Evolutionary conservation across 2,797 vertebrate genomes (phyloP).

Genomic region (Tragopan temminckii): DNA sequence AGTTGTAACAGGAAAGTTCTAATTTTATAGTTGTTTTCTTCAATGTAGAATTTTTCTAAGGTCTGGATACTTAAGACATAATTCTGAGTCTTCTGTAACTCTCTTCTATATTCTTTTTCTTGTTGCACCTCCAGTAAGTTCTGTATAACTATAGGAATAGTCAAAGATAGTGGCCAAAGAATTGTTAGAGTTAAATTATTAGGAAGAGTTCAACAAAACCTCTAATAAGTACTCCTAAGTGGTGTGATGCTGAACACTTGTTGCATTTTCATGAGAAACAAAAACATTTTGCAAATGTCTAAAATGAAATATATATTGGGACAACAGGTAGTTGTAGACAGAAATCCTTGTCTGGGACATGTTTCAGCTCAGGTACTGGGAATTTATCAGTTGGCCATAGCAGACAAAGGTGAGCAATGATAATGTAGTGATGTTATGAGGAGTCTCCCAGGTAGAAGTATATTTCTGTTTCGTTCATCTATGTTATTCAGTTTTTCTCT

Average conservation of each 20-base stretch:
- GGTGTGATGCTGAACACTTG: background rate
- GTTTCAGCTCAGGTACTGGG: background rate
- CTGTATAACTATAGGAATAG: background rate
- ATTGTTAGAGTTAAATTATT: background rate
- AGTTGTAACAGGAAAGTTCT: background rate
- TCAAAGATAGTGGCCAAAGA: background rate
- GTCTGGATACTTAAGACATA: rapidly evolving
- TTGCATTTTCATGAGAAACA: background rate
- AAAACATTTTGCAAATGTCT: background rate
- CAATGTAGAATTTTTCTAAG: background rate
- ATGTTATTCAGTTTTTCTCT: background rate
- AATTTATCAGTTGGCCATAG: background rate
- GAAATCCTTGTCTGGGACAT: background rate
- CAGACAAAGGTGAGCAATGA: background rate
- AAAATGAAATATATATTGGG: background rate
- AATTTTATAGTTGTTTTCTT: background rate
- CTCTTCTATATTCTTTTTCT: background rate
- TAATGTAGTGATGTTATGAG: background rate
- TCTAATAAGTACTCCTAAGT: background rate
- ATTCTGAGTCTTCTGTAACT: background rate
- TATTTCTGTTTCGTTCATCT: background rate
- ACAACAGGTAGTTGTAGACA: background rate
- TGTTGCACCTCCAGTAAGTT: background rate
- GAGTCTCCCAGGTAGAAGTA: background rate
- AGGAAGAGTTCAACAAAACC: background rate